Conservation (phyloP, 2,888 invertebrate genomes). For the Stictocephala bisonia region DNA sequence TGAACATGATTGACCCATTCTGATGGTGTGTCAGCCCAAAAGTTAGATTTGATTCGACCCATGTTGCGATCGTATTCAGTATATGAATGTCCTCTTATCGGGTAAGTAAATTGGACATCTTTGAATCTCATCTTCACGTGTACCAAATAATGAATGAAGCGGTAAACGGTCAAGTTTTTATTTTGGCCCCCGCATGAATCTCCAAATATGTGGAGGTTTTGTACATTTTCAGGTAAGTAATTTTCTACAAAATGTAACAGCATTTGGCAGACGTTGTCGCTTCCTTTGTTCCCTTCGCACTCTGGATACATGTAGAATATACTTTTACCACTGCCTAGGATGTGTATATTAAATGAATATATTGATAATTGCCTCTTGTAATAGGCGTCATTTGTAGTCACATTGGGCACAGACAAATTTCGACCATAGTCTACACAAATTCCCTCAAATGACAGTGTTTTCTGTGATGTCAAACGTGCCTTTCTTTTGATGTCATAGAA, state of each 20-base stretch:
- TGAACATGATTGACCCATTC: slow-evolving; percentile 32
- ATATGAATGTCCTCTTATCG: slow-evolving; percentile 34
- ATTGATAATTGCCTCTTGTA: slow-evolving; percentile 21
- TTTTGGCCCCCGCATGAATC: slow-evolving; percentile 44
- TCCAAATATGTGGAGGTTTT: slow-evolving; percentile 31
- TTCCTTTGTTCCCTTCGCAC: slow-evolving; percentile 34
- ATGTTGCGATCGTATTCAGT: slow-evolving; percentile 38
- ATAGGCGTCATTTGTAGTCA: slow-evolving; percentile 9
- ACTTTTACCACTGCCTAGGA: slow-evolving; percentile 27
- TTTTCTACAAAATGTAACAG: slow-evolving; percentile 32
- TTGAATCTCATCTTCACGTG: slow-evolving; percentile 28
- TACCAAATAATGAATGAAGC: slow-evolving; percentile 28
- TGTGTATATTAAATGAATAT: slow-evolving; percentile 32
- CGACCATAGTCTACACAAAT: slow-evolving; percentile 8
- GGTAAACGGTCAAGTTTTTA: slow-evolving; percentile 20
- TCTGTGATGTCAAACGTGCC: not conserved
- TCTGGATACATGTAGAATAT: slow-evolving; percentile 36
- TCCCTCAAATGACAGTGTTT: not conserved
- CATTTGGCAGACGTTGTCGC: slow-evolving; percentile 17
- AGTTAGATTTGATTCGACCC: slow-evolving; percentile 36
- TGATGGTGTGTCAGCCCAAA: slow-evolving; percentile 19
- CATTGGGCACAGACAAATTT: slow-evolving; percentile 1
- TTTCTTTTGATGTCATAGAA: not conserved
- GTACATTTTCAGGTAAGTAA: slow-evolving; percentile 29
- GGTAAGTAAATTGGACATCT: slow-evolving; percentile 26